Conservation (phyloP, 2,888 invertebrate species). For the Lycaena phlaeas region DNA sequence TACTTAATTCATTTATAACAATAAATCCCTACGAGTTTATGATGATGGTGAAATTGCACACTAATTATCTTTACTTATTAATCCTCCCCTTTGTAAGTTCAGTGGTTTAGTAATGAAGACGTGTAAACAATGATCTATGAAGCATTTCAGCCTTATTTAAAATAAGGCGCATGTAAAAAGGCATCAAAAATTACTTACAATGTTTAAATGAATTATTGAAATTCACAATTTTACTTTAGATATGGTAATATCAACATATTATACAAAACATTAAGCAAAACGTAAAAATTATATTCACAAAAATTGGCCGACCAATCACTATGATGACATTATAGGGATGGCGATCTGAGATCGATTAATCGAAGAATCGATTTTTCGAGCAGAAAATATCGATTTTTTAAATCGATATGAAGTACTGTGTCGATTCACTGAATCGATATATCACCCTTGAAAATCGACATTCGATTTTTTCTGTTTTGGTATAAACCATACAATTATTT, state of each 20-base stretch:
- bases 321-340: conserved; percentile 41
- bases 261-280: conserved; percentile 48
- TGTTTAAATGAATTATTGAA: conserved; percentile 27
- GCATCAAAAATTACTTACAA: conserved; percentile 40
- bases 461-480: no score
- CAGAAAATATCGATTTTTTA: no score
- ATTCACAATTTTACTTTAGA: conserved; percentile 39
- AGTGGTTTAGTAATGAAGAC: conserved; percentile 40
- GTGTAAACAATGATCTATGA: conserved; percentile 57
- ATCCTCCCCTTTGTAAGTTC: conserved; percentile 68
- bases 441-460: no score
- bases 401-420: no score
- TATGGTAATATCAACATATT: conserved; percentile 49
- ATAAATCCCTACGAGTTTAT: background rate
- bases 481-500: no score
- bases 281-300: conserved; percentile 37
- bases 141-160: conserved; percentile 19
- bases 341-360: no score
- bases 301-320: conserved; percentile 40
- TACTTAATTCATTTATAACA: background rate
- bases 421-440: no score
- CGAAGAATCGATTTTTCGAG: no score
- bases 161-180: conserved; percentile 11
- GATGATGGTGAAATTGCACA: background rate
- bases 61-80: background rate